Evolutionary conservation across 2,113 vertebrate genomes (phyloP).

Genomic region (Amblyopsis rosae): DNA sequence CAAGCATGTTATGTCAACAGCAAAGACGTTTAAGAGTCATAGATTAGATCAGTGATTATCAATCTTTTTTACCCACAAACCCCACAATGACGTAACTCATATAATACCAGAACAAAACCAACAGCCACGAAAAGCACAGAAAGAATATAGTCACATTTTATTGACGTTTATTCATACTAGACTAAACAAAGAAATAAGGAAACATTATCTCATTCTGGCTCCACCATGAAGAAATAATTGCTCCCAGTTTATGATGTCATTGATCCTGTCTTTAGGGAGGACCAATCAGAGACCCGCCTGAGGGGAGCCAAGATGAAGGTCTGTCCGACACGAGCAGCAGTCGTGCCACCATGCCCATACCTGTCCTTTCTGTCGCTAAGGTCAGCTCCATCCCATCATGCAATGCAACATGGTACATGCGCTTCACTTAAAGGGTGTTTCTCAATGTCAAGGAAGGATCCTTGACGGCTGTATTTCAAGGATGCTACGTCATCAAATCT

Average conservation of each 20-base stretch:
- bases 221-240: not conserved
- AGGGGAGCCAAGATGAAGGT: conserved; percentile 74
- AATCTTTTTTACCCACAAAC: too few species aligned
- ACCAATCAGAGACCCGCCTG: conserved; percentile 69
- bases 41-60: not conserved
- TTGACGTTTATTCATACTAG: too few species aligned
- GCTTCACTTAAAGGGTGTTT: too few species aligned
- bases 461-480: too few species aligned
- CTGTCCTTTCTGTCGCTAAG: conserved; percentile 85
- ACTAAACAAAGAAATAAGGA: too few species aligned
- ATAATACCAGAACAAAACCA: too few species aligned
- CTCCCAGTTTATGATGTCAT: not conserved
- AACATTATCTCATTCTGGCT: not conserved
- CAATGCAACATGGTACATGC: too few species aligned
- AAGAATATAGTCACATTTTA: too few species aligned
- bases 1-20: not conserved
- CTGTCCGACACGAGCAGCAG: conserved; percentile 70
- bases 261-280: conserved; percentile 45
- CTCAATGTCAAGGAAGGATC: too few species aligned
- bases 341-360: conserved; percentile 68
- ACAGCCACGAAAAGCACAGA: too few species aligned
- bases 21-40: not conserved
- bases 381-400: conserved; percentile 59
- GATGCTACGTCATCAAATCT: too few species aligned
- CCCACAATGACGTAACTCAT: too few species aligned